Evolutionary conservation across 2,888 invertebrate genomes (phyloP).

Genomic region (Leucoptera coffeella): DNA sequence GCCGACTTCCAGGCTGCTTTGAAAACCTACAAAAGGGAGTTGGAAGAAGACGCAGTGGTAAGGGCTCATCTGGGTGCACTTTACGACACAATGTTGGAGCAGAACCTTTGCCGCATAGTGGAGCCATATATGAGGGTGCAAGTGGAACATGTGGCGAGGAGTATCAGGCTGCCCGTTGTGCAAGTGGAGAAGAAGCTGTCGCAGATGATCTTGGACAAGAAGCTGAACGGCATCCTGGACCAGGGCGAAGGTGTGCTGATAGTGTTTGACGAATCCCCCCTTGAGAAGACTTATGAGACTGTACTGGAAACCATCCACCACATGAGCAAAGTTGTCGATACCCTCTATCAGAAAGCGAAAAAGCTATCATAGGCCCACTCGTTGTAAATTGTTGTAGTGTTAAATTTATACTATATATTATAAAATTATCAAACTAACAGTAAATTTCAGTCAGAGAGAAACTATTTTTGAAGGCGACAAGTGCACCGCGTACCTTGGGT

Average conservation of each 20-base stretch:
- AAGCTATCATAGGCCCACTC: conserved; percentile 79
- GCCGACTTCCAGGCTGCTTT: conserved; percentile 93
- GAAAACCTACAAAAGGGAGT: conserved; percentile 77
- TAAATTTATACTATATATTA: conserved; percentile 19
- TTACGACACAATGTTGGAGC: conserved; percentile 98
- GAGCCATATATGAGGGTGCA: conserved; percentile 98
- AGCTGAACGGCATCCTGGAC: conserved; percentile 94
- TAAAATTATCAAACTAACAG: neutral
- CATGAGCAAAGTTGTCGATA: conserved; percentile 99
- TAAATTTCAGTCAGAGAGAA: conserved; percentile 16
- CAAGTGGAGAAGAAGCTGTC: conserved; percentile 98
- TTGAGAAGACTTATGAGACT: conserved; percentile 96
- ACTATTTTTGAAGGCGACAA: conserved; percentile 32
- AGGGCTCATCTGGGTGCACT: conserved; percentile 93
- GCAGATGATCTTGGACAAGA: conserved; percentile 99
- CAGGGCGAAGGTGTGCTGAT: conserved; percentile 97
- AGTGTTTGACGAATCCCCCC: conserved; percentile 91
- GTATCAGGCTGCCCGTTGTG: conserved; percentile 81
- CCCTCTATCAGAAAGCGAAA: conserved; percentile 98
- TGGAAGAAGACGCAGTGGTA: conserved; percentile 95
- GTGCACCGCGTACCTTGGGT: too few species aligned
- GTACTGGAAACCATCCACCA: conserved; percentile 96
- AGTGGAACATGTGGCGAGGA: conserved; percentile 84
- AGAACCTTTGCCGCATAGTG: conserved; percentile 96
- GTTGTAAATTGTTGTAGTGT: conserved; percentile 43